phyloP scores from a whole-genome alignment of 1,140 invertebrate genomes.

The Platyscapa corneri region DNA sequence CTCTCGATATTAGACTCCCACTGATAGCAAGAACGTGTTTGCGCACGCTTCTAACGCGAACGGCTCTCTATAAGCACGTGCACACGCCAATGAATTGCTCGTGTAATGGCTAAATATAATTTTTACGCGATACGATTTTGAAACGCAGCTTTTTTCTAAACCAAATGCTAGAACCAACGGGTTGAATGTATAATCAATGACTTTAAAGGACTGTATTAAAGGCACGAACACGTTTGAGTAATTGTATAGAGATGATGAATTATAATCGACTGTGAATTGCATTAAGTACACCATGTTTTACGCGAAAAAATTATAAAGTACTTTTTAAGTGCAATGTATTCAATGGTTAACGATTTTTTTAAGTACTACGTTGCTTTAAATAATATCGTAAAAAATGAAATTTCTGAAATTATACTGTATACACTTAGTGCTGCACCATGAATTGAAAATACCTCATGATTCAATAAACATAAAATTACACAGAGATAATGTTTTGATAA shows the following conservation, averaged over 20 bases:
- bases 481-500: background rate
- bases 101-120: constrained; percentile 23
- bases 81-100: background rate
- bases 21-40: background rate
- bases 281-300: background rate
- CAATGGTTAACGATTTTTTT: background rate
- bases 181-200: background rate
- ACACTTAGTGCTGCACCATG: background rate
- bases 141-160: background rate
- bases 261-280: background rate
- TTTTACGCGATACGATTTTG: background rate
- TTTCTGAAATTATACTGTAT: background rate
- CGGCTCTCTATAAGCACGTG: background rate
- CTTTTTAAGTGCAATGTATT: background rate
- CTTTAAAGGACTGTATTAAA: background rate
- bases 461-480: background rate
- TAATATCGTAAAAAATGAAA: background rate
- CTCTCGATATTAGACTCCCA: background rate
- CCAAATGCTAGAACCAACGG: background rate
- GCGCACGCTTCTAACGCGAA: no score
- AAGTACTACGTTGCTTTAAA: background rate
- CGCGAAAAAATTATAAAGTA: background rate
- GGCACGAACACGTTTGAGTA: background rate
- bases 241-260: no score
- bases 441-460: background rate